Evolutionary conservation across 2,113 vertebrate species (phyloP).

Genomic region (Serranochromis macrocephalus): DNA sequence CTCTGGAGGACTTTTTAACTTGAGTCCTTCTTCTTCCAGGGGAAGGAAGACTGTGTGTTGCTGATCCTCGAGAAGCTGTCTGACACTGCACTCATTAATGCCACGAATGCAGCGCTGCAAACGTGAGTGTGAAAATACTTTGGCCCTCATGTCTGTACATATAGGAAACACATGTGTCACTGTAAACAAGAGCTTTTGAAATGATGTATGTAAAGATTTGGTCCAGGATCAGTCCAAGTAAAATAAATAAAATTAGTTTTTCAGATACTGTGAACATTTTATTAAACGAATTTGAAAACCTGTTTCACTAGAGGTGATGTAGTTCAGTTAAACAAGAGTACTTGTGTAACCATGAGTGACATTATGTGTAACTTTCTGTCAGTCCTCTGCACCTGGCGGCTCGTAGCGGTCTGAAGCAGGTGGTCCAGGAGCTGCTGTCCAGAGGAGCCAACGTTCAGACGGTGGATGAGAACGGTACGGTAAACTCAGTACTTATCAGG

Average conservation of each 20-base stretch:
- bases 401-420: conserved; percentile 85
- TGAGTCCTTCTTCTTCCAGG: conserved; percentile 58
- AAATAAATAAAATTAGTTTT: not conserved
- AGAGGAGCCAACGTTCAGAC: conserved; percentile 87
- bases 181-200: not conserved
- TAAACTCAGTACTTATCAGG: not conserved
- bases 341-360: not conserved
- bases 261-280: not conserved
- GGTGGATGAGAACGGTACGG: conserved; percentile 89
- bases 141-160: not conserved
- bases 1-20: not conserved
- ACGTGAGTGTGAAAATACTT: conserved; percentile 80
- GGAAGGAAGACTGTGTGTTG: conserved; percentile 91
- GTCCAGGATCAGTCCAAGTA: not conserved
- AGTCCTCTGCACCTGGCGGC: conserved; percentile 93
- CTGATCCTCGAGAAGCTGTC: conserved; percentile 90
- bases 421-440: conserved; percentile 86
- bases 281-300: not conserved
- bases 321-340: not conserved
- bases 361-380: not conserved
- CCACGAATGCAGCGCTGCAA: conserved; percentile 86
- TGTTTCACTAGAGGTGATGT: not conserved
- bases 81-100: conserved; percentile 81
- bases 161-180: not conserved
- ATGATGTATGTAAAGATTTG: not conserved